A percentile compares a stretch with the other conserved stretches of the same genome.
phyloP scores from a whole-genome alignment of 2,797 vertebrate genomes.

The Aratinga solstitialis region DNA sequence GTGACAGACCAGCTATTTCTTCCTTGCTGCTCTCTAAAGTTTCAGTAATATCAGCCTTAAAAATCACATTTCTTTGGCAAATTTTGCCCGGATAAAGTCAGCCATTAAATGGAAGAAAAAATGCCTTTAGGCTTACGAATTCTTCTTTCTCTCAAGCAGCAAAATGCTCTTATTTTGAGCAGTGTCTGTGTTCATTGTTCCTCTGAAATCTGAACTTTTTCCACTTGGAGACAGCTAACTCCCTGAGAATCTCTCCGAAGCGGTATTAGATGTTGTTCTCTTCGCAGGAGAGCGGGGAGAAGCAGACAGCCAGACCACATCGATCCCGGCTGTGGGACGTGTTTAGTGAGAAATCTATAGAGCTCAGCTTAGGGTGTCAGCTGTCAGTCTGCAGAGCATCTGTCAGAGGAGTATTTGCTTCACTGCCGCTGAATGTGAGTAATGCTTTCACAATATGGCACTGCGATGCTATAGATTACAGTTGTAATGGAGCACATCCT shows the following conservation, averaged over 20 bases:
- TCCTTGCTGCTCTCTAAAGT: not conserved
- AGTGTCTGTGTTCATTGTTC: constrained; percentile 34
- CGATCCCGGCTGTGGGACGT: not conserved
- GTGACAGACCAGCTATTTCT: not conserved
- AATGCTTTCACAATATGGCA: constrained; percentile 38
- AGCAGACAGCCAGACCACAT: constrained; percentile 12
- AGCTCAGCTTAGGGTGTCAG: constrained; percentile 57
- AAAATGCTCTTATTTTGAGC: constrained; percentile 38
- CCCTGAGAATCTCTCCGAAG: constrained; percentile 11
- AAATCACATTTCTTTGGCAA: constrained; percentile 32
- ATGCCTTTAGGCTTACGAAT: constrained; percentile 24
- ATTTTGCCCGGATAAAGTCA: constrained; percentile 20
- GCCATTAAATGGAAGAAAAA: constrained; percentile 17
- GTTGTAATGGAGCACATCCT: constrained; percentile 65
- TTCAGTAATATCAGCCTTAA: constrained; percentile 19
- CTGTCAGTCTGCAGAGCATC: constrained; percentile 71
- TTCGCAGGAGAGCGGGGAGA: not conserved
- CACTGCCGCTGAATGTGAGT: constrained; percentile 5
- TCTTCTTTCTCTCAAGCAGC: not conserved
- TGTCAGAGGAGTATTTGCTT: constrained; percentile 46
- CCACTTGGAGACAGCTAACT: constrained; percentile 34
- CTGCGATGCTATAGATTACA: constrained; percentile 46
- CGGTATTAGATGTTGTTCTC: constrained; percentile 14
- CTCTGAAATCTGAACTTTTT: constrained; percentile 67
- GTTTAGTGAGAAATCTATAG: constrained; percentile 21